Evolutionary conservation across 2,888 invertebrate genomes (phyloP), one percentile per base, ranked within the genome.

Genomic region (Odontothrips loti): DNA sequence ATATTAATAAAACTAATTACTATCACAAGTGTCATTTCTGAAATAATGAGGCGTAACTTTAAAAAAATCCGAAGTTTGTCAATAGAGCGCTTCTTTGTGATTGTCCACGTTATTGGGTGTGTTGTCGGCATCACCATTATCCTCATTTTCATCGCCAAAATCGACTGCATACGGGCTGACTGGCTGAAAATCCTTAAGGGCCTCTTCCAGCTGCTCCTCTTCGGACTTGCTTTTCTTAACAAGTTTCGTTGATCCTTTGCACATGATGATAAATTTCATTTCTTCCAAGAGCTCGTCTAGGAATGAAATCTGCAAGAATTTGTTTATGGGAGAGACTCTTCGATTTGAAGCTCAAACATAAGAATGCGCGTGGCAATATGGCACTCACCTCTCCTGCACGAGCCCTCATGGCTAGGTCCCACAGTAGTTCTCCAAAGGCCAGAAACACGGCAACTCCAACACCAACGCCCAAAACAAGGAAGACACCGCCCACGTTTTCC

Each of bases 401-500:
- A 43, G 94, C 92, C 80, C 95, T 92, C 85, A 94, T 90, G 84
- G 93, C 91, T 1, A 95, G 92, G 86, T 96, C 95, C 92, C 96
- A 92, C 27, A 96, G 88, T 86, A 97, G 96, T 87, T 98, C 97
- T 29, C 93, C 89, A 15, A 96, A 87, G 9, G 96, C 95, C 27
- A 97, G 91, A 2, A 93, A 83, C 75, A 94, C 88, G 0, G 96
- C 94, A 29, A 93, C 86, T 1, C 90, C 85, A 79, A 94, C 92
- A 0, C 97, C 97, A 12, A 90, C 88, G 0, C 93, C 91, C 11
- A 97, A 89, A 8, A 97, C 95, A 47, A 97, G 90, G 87, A 97
- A 97, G 79, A 97, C 95, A 84, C 97, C 97, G 84, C 96, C 96
- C 0, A 97, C 96, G 87, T 98, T 96, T 84, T 93, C 91, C 88